Evolutionary conservation across 1,140 invertebrate species (phyloP).

Genomic region (Nephila pilipes): DNA sequence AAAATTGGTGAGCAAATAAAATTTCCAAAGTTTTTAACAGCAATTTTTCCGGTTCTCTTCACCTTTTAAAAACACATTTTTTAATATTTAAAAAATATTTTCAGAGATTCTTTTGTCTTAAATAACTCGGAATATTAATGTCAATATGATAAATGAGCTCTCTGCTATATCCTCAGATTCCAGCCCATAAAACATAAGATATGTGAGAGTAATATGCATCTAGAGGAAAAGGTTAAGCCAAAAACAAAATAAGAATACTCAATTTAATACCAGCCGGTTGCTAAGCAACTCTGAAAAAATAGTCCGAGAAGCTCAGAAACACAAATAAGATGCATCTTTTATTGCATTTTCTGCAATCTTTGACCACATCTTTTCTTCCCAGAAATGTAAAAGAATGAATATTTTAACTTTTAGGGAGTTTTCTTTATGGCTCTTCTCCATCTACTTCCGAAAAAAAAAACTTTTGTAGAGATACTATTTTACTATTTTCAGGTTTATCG

Average conservation of each 20-base stretch:
- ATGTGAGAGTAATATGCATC: background rate
- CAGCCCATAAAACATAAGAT: background rate
- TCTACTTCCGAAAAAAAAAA: background rate
- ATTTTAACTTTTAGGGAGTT: constrained; percentile 14
- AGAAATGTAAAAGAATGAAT: background rate
- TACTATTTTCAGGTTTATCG: background rate
- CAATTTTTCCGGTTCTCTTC: too few species aligned
- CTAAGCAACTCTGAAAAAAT: background rate
- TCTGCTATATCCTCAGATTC: too few species aligned
- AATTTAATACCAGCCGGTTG: background rate
- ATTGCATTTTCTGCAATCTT: background rate
- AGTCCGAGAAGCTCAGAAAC: background rate
- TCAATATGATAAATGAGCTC: too few species aligned
- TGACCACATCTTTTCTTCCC: background rate
- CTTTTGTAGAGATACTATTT: too few species aligned
- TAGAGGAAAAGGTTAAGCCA: background rate
- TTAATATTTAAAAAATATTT: too few species aligned
- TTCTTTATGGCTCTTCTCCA: background rate
- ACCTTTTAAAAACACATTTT: too few species aligned
- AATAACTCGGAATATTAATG: too few species aligned
- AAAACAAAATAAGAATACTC: background rate
- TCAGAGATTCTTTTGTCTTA: too few species aligned
- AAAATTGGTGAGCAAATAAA: too few species aligned
- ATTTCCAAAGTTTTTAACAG: too few species aligned
- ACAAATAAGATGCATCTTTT: background rate